Conservation (phyloP, 2,888 invertebrate genomes). For the Scaptodrosophila latifasciaeformis region DNA sequence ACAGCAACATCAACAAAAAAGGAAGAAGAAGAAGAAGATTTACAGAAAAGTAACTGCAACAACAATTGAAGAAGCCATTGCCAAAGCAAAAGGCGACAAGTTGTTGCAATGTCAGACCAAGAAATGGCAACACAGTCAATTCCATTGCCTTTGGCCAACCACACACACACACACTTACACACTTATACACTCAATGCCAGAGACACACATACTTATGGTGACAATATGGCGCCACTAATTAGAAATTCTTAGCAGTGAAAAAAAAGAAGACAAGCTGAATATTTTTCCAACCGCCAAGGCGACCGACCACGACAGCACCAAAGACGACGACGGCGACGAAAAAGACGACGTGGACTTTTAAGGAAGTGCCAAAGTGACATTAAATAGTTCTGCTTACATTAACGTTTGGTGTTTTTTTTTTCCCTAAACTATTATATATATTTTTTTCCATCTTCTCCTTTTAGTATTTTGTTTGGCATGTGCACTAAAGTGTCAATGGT, state of each 20-base stretch:
- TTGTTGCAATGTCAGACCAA: conserved; percentile 1
- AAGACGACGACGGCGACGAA: conserved; percentile 34
- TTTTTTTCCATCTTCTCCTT: background rate
- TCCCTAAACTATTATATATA: background rate
- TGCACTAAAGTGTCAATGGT: conserved; percentile 1
- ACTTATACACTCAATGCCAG: too few species aligned
- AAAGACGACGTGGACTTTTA: conserved; percentile 43
- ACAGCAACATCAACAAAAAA: conserved; percentile 18
- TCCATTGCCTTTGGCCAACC: too few species aligned
- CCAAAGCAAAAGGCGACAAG: conserved; percentile 22
- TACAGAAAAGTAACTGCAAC: background rate
- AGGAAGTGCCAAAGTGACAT: conserved; percentile 66
- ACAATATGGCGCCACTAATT: conserved; percentile 69
- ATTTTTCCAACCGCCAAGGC: conserved; percentile 39
- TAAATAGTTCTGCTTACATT: conserved; percentile 60
- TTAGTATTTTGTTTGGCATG: background rate
- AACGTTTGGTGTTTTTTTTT: conserved; percentile 5
- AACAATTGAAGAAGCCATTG: conserved; percentile 12
- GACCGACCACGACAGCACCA: conserved; percentile 16
- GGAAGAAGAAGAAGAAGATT: conserved; percentile 10
- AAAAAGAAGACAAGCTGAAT: conserved; percentile 50
- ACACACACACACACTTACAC: background rate
- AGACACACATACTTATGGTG: conserved; percentile 8
- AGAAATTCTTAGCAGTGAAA: conserved; percentile 66
- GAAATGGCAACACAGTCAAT: too few species aligned